phyloP scores from a whole-genome alignment of 2,888 invertebrate genomes.

The Cerastis leucographa region DNA sequence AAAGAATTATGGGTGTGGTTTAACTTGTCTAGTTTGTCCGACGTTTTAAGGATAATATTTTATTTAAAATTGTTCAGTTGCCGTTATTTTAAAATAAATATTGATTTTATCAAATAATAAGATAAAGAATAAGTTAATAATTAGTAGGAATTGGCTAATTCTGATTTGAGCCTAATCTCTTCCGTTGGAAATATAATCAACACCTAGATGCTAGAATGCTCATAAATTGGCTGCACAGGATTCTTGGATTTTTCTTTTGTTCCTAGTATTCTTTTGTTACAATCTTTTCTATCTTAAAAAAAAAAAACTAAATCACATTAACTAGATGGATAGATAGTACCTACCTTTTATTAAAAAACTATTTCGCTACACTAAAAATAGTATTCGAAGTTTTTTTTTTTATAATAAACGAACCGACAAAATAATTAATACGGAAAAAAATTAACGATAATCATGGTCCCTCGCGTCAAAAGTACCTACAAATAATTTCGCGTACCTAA shows the following conservation, averaged over 20 bases:
- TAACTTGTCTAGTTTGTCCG: not conserved
- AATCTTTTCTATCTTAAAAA: too few species aligned
- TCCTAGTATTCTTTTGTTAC: too few species aligned
- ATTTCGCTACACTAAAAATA: not conserved
- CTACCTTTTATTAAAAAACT: not conserved
- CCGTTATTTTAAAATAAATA: not conserved
- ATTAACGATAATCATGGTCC: conserved; percentile 49
- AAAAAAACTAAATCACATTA: too few species aligned
- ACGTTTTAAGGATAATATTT: conserved; percentile 2
- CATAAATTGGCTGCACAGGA: too few species aligned
- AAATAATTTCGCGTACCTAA: conserved; percentile 65
- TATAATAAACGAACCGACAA: not conserved
- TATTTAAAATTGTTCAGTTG: not conserved
- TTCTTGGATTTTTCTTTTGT: too few species aligned
- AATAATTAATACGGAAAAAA: not conserved
- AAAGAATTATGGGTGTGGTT: conserved; percentile 41
- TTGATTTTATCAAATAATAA: not conserved
- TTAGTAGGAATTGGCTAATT: not conserved
- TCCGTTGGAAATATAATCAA: not conserved
- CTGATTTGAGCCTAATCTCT: not conserved
- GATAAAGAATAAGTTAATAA: not conserved
- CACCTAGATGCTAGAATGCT: not conserved
- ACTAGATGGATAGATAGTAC: not conserved
- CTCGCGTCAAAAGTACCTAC: conserved; percentile 50
- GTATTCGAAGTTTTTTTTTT: not conserved